These are phyloP conservation scores for Nemapogon koenigi DNA, from an alignment of 2,888 invertebrate genomes.

Conservation along the genomic window DNA sequence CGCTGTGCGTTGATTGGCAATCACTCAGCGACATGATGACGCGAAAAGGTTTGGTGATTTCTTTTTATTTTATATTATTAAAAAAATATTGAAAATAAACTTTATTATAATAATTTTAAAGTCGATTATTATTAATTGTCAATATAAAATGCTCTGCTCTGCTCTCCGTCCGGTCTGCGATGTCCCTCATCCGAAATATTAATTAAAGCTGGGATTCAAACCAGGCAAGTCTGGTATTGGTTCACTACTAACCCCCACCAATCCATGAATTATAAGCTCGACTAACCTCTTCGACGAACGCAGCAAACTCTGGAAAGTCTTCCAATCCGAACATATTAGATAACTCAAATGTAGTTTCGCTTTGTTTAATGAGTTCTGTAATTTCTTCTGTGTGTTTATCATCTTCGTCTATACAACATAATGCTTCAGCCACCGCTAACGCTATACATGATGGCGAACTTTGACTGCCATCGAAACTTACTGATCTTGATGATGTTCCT, in stretches of 20 bases:
- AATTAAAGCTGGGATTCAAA: too few species aligned
- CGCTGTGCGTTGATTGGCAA: too few species aligned
- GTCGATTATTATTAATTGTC: too few species aligned
- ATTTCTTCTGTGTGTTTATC: constrained; percentile 81
- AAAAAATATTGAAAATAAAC: too few species aligned
- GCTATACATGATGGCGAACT: constrained; percentile 63
- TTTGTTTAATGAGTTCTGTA: constrained; percentile 64
- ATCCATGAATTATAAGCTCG: not conserved
- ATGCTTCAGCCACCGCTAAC: constrained; percentile 76
- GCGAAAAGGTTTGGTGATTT: too few species aligned
- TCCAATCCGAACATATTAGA: constrained; percentile 40
- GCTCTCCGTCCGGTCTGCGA: too few species aligned
- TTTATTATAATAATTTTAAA: too few species aligned
- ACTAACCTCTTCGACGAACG: constrained; percentile 43
- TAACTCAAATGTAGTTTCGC: constrained; percentile 42
- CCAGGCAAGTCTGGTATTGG: too few species aligned
- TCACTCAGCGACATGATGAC: too few species aligned
- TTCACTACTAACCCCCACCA: not conserved
- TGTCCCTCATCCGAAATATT: too few species aligned
- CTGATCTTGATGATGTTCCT: constrained; percentile 35
- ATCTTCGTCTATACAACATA: constrained; percentile 81
- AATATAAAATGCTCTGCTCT: too few species aligned
- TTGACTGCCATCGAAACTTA: constrained; percentile 46
- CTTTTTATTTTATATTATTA: too few species aligned
- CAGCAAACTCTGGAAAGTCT: constrained; percentile 55